Percentiles rank a stretch among this genome's conserved stretches.
These are phyloP conservation scores for Colius striatus DNA, from an alignment of 2,113 vertebrate species.

Conservation along the genomic window DNA sequence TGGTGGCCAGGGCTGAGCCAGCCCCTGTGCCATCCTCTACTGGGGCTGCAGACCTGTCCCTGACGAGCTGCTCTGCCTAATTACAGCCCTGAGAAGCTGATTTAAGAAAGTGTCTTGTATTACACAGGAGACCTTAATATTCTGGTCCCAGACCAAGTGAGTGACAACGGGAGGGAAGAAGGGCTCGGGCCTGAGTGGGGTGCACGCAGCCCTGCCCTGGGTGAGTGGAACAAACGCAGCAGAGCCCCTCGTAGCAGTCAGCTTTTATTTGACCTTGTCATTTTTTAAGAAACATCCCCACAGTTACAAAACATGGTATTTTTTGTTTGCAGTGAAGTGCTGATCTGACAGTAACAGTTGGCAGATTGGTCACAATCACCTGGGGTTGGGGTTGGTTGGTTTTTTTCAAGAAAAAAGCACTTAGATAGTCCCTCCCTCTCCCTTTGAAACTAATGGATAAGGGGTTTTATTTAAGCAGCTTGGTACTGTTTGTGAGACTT, in stretches of 20 bases:
- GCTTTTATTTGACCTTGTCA: slow-evolving; percentile 76
- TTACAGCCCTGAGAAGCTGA: accelerated
- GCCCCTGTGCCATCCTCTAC: too few species aligned
- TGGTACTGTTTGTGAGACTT: slow-evolving; percentile 14
- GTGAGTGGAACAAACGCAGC: neutral
- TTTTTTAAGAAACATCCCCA: slow-evolving; percentile 58
- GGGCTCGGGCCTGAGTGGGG: accelerated
- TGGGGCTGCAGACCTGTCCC: too few species aligned
- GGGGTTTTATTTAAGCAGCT: slow-evolving; percentile 31
- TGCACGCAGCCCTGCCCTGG: too few species aligned
- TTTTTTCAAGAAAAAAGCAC: neutral
- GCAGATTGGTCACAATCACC: neutral
- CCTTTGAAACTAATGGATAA: neutral
- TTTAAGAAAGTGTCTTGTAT: too few species aligned
- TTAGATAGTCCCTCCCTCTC: neutral
- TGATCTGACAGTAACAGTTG: neutral
- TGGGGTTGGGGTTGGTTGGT: neutral
- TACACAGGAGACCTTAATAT: neutral
- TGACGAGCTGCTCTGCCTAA: neutral
- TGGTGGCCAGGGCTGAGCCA: too few species aligned
- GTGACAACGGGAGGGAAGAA: neutral
- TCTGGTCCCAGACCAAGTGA: accelerated
- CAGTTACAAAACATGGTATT: slow-evolving; percentile 42
- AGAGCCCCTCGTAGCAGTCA: slow-evolving; percentile 44
- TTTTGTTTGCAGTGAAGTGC: slow-evolving; percentile 32